Percentiles rank a stretch among this genome's conserved stretches.
phyloP scores from a whole-genome alignment of 2,888 invertebrate species.

The Macrosiphum euphorbiae region DNA sequence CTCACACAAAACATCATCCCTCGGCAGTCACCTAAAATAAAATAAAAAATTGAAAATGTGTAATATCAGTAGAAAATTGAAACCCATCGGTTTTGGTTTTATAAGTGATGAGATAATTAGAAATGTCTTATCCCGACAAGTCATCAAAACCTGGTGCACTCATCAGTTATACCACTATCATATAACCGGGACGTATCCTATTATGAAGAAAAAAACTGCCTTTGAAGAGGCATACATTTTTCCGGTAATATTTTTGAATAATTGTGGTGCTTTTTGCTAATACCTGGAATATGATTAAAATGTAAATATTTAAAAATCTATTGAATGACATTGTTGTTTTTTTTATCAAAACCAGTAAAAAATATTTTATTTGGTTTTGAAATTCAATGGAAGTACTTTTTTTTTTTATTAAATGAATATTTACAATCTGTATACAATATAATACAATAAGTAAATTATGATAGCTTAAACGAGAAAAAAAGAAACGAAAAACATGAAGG shows the following conservation, averaged over 20 bases:
- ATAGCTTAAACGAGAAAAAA: too few species aligned
- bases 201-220: not conserved
- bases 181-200: fast-evolving
- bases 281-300: not conserved
- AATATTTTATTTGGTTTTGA: not conserved
- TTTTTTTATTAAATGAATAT: too few species aligned
- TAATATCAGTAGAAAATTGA: not conserved
- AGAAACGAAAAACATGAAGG: too few species aligned
- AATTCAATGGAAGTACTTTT: not conserved
- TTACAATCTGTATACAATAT: too few species aligned
- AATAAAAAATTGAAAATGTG: not conserved
- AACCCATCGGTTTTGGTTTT: not conserved
- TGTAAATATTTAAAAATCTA: not conserved
- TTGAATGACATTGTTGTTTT: not conserved
- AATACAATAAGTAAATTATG: too few species aligned
- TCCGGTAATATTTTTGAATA: not conserved
- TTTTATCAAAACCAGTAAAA: not conserved
- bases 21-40: not conserved
- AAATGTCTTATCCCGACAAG: not conserved
- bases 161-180: not conserved
- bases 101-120: not conserved
- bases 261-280: not conserved
- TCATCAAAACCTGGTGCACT: not conserved
- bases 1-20: not conserved
- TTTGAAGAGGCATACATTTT: too few species aligned